These are phyloP conservation scores for Heptranchias perlo DNA, from an alignment of 2,113 vertebrate species.

Conservation along the genomic window DNA sequence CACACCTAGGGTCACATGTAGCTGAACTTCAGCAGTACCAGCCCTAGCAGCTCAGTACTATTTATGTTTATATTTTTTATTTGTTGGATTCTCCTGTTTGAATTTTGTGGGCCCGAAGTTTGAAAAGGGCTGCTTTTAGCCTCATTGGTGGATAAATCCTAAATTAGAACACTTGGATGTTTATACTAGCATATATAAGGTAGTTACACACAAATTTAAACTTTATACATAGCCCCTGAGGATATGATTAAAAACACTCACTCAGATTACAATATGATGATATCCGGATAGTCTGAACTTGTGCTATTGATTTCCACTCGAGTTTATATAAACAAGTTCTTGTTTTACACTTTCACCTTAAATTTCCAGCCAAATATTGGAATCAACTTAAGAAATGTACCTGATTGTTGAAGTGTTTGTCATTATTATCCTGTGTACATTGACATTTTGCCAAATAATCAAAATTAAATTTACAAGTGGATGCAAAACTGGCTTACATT, in stretches of 20 bases:
- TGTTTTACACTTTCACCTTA: background rate
- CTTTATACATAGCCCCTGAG: background rate
- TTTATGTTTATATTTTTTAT: background rate
- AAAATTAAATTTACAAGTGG: background rate
- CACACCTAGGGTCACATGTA: too few species aligned
- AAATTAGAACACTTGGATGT: background rate
- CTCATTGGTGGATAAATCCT: background rate
- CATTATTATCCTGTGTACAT: background rate
- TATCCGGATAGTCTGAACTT: background rate
- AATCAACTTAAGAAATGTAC: too few species aligned
- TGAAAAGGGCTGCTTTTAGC: background rate
- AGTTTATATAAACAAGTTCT: background rate
- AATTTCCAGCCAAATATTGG: too few species aligned
- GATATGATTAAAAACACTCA: background rate
- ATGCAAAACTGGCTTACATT: background rate
- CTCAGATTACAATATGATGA: background rate
- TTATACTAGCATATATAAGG: background rate
- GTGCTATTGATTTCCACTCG: background rate
- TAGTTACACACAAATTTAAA: background rate
- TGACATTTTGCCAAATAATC: background rate
- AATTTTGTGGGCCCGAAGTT: background rate
- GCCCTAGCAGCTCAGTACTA: background rate
- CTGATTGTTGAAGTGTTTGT: background rate
- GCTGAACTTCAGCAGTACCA: background rate
- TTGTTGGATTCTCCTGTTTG: background rate